Conservation (phyloP, 2,113 vertebrate species). For the Herpailurus yagouaroundi region DNA sequence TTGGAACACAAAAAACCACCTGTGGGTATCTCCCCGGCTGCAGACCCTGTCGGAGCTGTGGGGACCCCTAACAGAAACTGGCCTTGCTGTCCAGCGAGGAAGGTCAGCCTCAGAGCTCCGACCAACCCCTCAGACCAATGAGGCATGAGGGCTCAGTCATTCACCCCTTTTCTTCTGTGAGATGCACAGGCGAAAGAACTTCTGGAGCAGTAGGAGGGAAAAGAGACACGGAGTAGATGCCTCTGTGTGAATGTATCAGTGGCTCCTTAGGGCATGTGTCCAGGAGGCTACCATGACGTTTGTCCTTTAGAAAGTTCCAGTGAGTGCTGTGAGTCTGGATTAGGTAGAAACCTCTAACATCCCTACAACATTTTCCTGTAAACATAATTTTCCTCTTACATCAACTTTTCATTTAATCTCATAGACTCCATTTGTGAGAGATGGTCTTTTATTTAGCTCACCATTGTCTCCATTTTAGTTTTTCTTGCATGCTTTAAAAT, state of each 20-base stretch:
- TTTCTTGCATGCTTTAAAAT: conserved; percentile 86
- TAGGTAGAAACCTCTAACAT: conserved; percentile 80
- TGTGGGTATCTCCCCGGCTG: background rate
- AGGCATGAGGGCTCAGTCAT: background rate
- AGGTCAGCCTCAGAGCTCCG: background rate
- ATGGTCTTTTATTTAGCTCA: conserved; percentile 80
- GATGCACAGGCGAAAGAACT: conserved; percentile 68
- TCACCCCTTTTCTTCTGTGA: conserved; percentile 63
- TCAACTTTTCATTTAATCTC: conserved; percentile 87
- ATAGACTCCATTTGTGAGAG: conserved; percentile 85
- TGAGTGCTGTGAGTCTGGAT: conserved; percentile 70
- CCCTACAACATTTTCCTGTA: conserved; percentile 81
- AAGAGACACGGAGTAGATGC: conserved; percentile 45
- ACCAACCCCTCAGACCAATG: background rate
- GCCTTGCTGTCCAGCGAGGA: background rate
- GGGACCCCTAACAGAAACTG: background rate
- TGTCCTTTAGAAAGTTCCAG: conserved; percentile 72
- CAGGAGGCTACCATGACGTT: conserved; percentile 60
- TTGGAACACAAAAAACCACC: background rate
- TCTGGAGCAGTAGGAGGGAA: conserved; percentile 51
- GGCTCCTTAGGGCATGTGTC: conserved; percentile 64
- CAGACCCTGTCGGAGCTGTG: conserved; percentile 20
- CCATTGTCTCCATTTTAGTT: conserved; percentile 87
- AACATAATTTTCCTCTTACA: conserved; percentile 85
- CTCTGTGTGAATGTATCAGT: conserved; percentile 54